Evolutionary conservation across 2,113 vertebrate genomes (phyloP).

Genomic region (Hymenochirus boettgeri): DNA sequence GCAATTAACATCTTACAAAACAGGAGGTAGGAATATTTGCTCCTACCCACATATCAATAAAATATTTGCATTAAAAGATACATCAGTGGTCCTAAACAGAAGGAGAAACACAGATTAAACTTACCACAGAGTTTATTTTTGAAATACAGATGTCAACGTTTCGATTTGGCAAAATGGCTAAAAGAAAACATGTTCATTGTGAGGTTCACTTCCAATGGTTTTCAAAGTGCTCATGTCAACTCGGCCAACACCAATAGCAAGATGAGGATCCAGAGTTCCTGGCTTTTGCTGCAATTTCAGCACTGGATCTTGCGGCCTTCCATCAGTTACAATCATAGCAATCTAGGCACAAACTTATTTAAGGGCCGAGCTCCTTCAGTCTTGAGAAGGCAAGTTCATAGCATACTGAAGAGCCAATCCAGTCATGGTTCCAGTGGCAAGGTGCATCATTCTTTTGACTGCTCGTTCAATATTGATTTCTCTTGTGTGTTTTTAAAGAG

Average conservation of each 20-base stretch:
- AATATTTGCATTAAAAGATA: too few species aligned
- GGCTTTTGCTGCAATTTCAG: slow-evolving; percentile 75
- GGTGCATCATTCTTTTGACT: slow-evolving; percentile 75
- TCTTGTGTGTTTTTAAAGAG: slow-evolving; percentile 72
- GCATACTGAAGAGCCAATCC: slow-evolving; percentile 85
- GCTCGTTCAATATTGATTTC: slow-evolving; percentile 73
- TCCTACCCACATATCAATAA: too few species aligned
- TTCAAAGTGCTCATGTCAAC: slow-evolving; percentile 81
- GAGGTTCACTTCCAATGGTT: slow-evolving; percentile 82
- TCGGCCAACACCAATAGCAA: slow-evolving; percentile 86
- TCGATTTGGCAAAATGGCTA: slow-evolving; percentile 92
- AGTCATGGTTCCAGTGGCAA: slow-evolving; percentile 87
- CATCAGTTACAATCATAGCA: slow-evolving; percentile 89
- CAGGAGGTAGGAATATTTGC: too few species aligned
- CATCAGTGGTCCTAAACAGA: too few species aligned
- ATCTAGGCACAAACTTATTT: slow-evolving; percentile 72
- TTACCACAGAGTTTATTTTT: slow-evolving; percentile 85
- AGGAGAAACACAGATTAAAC: too few species aligned
- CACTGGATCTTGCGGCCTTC: slow-evolving; percentile 87
- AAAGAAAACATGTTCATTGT: slow-evolving; percentile 82
- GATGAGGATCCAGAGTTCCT: slow-evolving; percentile 81
- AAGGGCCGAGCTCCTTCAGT: slow-evolving; percentile 75
- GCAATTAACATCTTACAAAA: too few species aligned
- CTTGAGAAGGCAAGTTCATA: slow-evolving; percentile 75
- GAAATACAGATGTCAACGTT: slow-evolving; percentile 79